Conservation (phyloP, 2,888 invertebrate genomes). For the Chymomyza caudatula region DNA sequence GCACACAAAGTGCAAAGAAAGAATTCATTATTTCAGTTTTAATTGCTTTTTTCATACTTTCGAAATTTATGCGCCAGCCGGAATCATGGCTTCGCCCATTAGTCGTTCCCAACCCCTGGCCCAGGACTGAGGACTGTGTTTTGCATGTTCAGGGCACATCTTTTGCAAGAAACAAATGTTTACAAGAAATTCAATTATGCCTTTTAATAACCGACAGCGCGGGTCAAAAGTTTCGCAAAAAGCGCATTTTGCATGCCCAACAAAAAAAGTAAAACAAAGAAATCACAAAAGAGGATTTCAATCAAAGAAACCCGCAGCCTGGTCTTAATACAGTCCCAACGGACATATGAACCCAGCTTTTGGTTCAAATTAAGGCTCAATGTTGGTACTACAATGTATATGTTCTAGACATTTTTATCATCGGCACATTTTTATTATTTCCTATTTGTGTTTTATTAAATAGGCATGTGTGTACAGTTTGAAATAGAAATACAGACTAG, state of each 20-base stretch:
- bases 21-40: constrained; percentile 76
- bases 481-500: too few species aligned
- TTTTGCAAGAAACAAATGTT: constrained; percentile 62
- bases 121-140: constrained; percentile 21
- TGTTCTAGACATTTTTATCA: too few species aligned
- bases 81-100: constrained; percentile 18
- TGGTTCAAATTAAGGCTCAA: too few species aligned
- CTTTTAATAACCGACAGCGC: constrained; percentile 65
- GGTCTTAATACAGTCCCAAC: not conserved
- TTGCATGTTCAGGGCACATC: constrained; percentile 71
- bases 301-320: not conserved
- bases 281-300: not conserved
- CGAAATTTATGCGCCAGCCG: constrained; percentile 54
- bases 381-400: too few species aligned
- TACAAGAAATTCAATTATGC: constrained; percentile 74
- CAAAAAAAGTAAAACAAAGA: constrained; percentile 1
- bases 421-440: too few species aligned
- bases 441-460: too few species aligned
- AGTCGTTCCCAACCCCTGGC: constrained; percentile 7
- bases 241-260: constrained; percentile 37
- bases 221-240: constrained; percentile 41
- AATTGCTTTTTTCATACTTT: constrained; percentile 77
- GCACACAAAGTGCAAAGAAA: constrained; percentile 52
- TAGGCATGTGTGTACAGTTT: too few species aligned
- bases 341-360: too few species aligned